phyloP scores from a whole-genome alignment of 2,888 invertebrate genomes.

The Pterobdella sp. region DNA sequence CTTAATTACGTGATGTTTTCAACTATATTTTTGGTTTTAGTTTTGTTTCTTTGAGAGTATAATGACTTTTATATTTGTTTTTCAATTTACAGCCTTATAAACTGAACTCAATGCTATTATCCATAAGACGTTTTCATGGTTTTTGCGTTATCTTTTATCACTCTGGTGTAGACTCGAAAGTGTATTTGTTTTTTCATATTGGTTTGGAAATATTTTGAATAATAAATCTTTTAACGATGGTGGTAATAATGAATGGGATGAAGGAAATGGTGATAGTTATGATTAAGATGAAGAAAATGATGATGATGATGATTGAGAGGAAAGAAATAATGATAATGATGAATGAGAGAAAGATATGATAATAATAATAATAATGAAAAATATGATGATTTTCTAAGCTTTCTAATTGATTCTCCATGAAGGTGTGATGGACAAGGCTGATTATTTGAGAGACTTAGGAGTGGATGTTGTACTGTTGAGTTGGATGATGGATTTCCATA shows the following conservation, averaged over 20 bases:
- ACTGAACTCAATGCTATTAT: no score
- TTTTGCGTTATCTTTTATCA: neutral
- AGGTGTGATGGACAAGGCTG: slow-evolving; percentile 43
- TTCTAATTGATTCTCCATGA: slow-evolving; percentile 9
- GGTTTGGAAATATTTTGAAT: neutral
- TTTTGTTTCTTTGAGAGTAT: no score
- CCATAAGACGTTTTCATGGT: no score
- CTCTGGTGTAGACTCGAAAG: neutral
- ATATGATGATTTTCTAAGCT: neutral
- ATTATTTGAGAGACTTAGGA: slow-evolving; percentile 43
- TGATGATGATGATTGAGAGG: neutral
- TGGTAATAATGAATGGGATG: neutral
- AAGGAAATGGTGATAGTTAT: neutral
- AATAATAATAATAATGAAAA: neutral
- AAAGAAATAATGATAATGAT: neutral
- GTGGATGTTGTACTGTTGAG: slow-evolving; percentile 44
- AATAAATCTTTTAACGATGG: neutral
- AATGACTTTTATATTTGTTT: no score
- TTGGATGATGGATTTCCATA: slow-evolving; percentile 41
- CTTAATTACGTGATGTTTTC: no score
- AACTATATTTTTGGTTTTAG: no score
- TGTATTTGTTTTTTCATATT: neutral
- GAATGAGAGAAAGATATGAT: neutral
- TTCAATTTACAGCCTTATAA: no score
- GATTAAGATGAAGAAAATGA: neutral